Base-by-base conservation (phyloP, 1,140 invertebrate species). In the Rhagoletis zephyria region DNA sequence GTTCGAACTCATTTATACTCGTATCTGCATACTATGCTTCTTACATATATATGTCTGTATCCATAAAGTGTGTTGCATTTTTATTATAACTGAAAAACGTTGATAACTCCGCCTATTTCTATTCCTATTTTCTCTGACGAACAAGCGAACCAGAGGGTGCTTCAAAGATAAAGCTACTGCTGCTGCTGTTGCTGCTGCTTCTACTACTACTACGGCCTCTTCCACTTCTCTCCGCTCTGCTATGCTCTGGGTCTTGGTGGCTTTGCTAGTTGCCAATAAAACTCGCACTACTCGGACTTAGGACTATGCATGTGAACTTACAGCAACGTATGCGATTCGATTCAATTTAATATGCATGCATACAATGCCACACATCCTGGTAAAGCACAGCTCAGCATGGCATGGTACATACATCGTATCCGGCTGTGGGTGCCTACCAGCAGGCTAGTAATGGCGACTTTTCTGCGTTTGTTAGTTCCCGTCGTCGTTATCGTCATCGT, bases 51-150 rank as follows among this genome's bases (percentile, higher is more conserved):
- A 0, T 10, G 16, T 19, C n/a, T 56, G 48, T 77, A 77, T 77
- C 70, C 70, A 56, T 77, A 77, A 77, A 77, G 51, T 81, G 74
- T 56, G 74, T 51, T 59, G 74, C 74, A 81, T 91, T 91, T 91
- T 91, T 91, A 91, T 91, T 91, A 91, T 91, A 91, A 91, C 91
- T 91, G 91, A 91, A 91, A 91, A 91, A 91, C 91, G 91, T 91
- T 91, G 91, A 91, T 91, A 91, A 91, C 91, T 91, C 91, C 91
- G 91, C 91, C 91, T 91, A 91, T 91, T 91, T 91, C 91, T 91
- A 91, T 59, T 81, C 10, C 70, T 56, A 81, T 81, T 56, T 19
- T 56, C 74, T 81, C 45, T 56, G 48, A 3, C 74, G 48, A 6
- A 51, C 74, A 51, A 12, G 12, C 74, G 14, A 74, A 56, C 19